phyloP scores from a whole-genome alignment of 1,140 invertebrate species.

The Halesus radiatus region DNA sequence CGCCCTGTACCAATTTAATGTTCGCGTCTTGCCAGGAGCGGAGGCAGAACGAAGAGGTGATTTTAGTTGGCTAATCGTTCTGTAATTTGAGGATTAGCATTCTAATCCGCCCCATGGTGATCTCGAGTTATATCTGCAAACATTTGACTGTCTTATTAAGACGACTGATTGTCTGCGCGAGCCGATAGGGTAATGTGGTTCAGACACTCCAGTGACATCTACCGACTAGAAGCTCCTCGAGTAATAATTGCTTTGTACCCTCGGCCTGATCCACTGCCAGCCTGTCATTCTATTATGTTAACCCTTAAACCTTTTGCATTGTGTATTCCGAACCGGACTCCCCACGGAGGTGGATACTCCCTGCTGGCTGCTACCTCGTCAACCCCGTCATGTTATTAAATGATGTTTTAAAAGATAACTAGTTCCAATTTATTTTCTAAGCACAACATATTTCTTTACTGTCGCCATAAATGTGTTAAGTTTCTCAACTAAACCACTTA shows the following conservation, averaged over 20 bases:
- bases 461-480: no score
- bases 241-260: constrained; percentile 29
- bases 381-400: no score
- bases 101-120: constrained; percentile 33
- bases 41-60: not conserved
- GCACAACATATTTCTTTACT: no score
- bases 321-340: not conserved
- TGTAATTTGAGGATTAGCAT: constrained; percentile 40
- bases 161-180: constrained; percentile 18
- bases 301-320: constrained; percentile 1
- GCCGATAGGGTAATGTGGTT: constrained; percentile 28
- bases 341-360: not conserved
- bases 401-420: no score
- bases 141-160: constrained; percentile 34
- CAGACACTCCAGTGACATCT: constrained; percentile 2
- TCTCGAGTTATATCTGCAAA: constrained; percentile 40
- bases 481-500: no score
- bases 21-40: no score
- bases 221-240: not conserved
- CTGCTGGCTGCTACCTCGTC: no score
- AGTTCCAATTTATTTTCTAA: no score
- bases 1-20: not conserved
- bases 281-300: not conserved
- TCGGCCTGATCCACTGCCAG: not conserved
- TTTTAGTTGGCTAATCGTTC: constrained; percentile 39